Evolutionary conservation across 2,888 invertebrate genomes (phyloP), one percentile per base, ranked within the genome.

Genomic region (Petrolisthes manimaculis): DNA sequence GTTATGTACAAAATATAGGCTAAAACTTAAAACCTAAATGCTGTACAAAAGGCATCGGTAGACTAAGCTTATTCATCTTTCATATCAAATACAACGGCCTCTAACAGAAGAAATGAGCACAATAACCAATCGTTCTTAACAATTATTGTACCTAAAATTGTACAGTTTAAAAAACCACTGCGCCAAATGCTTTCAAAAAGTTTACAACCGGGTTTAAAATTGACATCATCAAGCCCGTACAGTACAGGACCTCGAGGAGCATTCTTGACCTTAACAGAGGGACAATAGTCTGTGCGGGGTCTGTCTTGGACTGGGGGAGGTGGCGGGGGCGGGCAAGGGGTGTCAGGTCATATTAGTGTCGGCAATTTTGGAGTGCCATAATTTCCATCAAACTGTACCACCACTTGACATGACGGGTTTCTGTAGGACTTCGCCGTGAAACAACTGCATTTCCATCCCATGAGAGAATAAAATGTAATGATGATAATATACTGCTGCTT

Each of bases 11-110:
- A 90, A 90, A 90, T 90, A 87, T 90, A 90, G 90, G 90, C 89
- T 90, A 90, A 89, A 90, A 90, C 90, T 90, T 90, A 90, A 90
- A 90, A 90, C 90, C 90, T 90, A 90, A 90, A 90, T 87, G 89
- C 90, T 90, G 89, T 90, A 90, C 90, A 90, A 90, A 90, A 90
- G 90, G 90, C 90, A 90, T 90, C 90, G 87, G 85, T 89, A 88
- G 86, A 90, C 90, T 90, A 90, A 90, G 86, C 85, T 89, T 87
- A 87, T 89, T 89, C 85, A 87, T 89, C 83, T 90, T 90, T 90
- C 89, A 89, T 89, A 86, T 87, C 87, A 89, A 87, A 89, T 86
- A 84, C 86, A 86, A 87, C 86, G 84, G 87, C 84, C 84, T 89
- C 86, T 37, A 86, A 89, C 89, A 87, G 82, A 89, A 89, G 81